These are phyloP conservation scores for Calcarius lapponicus DNA, from an alignment of 2,797 vertebrate genomes.

Conservation along the genomic window DNA sequence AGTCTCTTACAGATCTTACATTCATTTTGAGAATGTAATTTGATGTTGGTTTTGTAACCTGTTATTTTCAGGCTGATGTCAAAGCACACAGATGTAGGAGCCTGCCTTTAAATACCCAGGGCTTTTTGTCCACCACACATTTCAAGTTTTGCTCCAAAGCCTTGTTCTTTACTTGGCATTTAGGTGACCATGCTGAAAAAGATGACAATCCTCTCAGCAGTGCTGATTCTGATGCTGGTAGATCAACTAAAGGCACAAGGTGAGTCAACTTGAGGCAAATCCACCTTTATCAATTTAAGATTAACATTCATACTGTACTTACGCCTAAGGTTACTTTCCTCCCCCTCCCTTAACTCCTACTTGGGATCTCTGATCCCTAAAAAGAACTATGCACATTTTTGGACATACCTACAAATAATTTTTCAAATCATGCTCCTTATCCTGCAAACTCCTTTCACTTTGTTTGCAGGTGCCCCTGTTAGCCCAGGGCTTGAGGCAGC, in stretches of 20 bases:
- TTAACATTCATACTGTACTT: neutral
- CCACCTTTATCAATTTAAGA: neutral
- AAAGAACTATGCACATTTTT: neutral
- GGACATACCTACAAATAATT: neutral
- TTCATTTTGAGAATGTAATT: neutral
- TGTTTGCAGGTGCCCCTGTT: neutral
- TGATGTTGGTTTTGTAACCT: conserved; percentile 14
- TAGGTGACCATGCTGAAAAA: neutral
- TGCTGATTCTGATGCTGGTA: conserved; percentile 20
- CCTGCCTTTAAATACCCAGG: conserved; percentile 39
- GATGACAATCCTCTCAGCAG: neutral
- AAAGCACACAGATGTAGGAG: neutral
- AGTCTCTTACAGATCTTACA: neutral
- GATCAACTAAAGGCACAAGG: conserved; percentile 1
- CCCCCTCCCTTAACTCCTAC: neutral
- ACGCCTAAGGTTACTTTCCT: neutral
- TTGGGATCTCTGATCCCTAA: neutral
- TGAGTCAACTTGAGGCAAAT: conserved; percentile 8
- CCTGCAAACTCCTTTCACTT: neutral
- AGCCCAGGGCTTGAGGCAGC: neutral
- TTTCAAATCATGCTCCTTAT: neutral
- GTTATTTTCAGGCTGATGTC: conserved; percentile 4
- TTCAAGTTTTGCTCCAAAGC: neutral
- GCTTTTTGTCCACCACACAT: neutral
- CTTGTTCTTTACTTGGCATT: neutral